These are phyloP conservation scores for Halictus ligatus DNA, from an alignment of 2,888 invertebrate species.

Conservation along the genomic window DNA sequence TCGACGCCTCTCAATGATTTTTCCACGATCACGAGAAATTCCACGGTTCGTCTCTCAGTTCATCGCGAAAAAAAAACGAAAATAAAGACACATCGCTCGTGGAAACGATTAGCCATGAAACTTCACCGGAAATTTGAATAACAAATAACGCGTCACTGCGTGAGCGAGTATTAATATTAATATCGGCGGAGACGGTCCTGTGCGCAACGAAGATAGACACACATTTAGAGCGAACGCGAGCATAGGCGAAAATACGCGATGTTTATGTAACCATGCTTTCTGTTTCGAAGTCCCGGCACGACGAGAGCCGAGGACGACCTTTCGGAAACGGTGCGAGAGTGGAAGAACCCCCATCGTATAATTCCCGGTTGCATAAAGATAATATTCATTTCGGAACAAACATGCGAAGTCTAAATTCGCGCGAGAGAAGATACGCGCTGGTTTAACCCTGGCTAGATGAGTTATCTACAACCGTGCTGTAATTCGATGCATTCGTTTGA, in stretches of 20 bases:
- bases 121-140: constrained; percentile 23
- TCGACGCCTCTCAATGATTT: constrained; percentile 8
- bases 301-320: background rate
- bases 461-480: background rate
- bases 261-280: constrained; percentile 10
- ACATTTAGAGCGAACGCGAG: background rate
- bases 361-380: background rate
- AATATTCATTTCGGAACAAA: background rate
- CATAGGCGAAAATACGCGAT: constrained; percentile 12
- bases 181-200: background rate
- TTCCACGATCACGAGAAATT: background rate
- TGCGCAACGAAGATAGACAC: constrained; percentile 17
- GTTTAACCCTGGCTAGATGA: background rate
- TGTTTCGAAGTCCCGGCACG: background rate
- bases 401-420: background rate
- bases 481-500: background rate
- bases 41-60: background rate
- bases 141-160: background rate
- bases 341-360: background rate
- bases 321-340: background rate
- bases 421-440: background rate
- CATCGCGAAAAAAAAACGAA: background rate
- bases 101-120: background rate
- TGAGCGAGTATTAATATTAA: constrained; percentile 38
- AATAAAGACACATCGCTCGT: background rate